Evolutionary conservation across 2,888 invertebrate species (phyloP), one percentile per base, ranked within the genome.

Genomic region (Oscheius onirici): DNA sequence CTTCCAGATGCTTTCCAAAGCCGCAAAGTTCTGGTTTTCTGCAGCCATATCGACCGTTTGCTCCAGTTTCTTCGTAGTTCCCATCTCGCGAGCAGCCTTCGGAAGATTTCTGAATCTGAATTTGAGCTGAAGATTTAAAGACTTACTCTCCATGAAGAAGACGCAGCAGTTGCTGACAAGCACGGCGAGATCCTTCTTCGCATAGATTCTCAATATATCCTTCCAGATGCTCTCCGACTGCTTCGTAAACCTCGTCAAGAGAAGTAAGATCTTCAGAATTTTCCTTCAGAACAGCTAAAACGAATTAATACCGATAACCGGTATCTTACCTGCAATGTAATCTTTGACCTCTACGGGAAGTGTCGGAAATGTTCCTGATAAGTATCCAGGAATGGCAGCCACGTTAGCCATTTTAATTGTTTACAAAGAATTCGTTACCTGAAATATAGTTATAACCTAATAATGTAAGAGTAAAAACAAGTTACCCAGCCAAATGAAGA

Each of bases 21-120:
- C 80, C 24, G 78, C 76, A 65, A 83, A 83, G 52, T 82, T 79
- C 43, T 83, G 77, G 44, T 80, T 82, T 43, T 82, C 81, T 17
- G 80, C 77, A 8, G 83, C 83, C 83, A 86, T 86, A 63, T 86
- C 86, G 24, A 86, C 84, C 10, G 86, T 86, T 66, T 80, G 78
- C 26, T 85, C 84, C 26, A 86, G 77, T 55, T 84, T 82, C 40
- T 78, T 75, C 8, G 85, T 85, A 11, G 76, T 73, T 69, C 73
- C 80, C 3, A 71, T 72, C 58, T 80, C 76, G 15, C 70, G 75
- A 3, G 69, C 71, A 0, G 73, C 75, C 40, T 78, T 75, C 3
- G 82, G 82, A 2, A 82, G 71, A 52, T 80, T 79, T 26, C 78
- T 78, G n/a, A n/a, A n/a, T n/a, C n/a, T n/a, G n/a, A n/a, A n/a